A percentile compares a stretch with the other conserved stretches of the same genome.
These are phyloP conservation scores for Hydrochoerus hydrochaeris DNA, from an alignment of 2,113 vertebrate species.

Conservation along the genomic window DNA sequence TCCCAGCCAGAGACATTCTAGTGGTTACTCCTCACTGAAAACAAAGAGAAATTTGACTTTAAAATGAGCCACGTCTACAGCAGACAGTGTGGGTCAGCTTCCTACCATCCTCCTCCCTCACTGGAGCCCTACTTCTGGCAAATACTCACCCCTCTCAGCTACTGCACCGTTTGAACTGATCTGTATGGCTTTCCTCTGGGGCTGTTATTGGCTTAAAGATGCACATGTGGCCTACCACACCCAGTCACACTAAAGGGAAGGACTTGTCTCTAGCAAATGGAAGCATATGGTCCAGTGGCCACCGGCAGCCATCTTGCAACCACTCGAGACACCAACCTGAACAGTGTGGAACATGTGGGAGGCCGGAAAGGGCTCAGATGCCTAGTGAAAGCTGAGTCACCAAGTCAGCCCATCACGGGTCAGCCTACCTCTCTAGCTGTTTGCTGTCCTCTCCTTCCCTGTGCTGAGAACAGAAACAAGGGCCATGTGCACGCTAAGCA, in stretches of 20 bases:
- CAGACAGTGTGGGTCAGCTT: neutral
- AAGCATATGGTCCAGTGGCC: neutral
- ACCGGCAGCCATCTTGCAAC: neutral
- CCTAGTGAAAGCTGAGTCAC: neutral
- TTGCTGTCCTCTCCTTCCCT: neutral
- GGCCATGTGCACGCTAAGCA: neutral
- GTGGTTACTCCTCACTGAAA: neutral
- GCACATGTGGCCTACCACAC: neutral
- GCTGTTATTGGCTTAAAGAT: neutral
- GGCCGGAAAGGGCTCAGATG: neutral
- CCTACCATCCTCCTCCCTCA: neutral
- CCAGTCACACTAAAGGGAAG: neutral
- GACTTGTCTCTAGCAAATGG: neutral
- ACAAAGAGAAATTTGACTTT: conserved; percentile 5
- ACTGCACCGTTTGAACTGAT: neutral
- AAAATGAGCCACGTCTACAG: neutral
- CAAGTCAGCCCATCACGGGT: neutral
- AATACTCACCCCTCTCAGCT: neutral
- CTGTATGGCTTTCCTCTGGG: neutral
- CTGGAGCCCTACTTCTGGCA: neutral
- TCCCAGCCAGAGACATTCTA: conserved; percentile 10
- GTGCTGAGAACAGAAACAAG: too few species aligned
- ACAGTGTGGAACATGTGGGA: neutral
- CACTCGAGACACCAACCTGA: neutral
- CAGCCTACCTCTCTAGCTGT: neutral